These are phyloP conservation scores for Dicycla oo DNA, from an alignment of 2,888 invertebrate species.

Conservation along the genomic window DNA sequence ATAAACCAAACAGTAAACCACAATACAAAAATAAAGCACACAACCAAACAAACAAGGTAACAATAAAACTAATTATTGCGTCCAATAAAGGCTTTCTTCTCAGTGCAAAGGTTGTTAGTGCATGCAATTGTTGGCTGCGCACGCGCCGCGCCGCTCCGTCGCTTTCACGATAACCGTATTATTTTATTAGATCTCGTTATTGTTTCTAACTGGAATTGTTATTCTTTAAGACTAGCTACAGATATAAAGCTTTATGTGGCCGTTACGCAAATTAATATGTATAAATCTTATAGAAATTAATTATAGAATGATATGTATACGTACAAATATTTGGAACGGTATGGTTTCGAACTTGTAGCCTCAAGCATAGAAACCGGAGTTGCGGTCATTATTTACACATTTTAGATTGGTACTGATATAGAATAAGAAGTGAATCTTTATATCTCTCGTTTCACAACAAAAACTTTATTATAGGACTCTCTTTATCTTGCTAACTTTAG, in stretches of 20 bases:
- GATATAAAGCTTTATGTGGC: slow-evolving; percentile 23
- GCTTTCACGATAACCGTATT: slow-evolving; percentile 57
- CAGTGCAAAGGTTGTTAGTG: slow-evolving; percentile 66
- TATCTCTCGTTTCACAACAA: not conserved
- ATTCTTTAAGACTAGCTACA: slow-evolving; percentile 13
- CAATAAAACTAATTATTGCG: slow-evolving; percentile 60
- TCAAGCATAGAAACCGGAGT: not conserved
- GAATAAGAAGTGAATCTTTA: not conserved
- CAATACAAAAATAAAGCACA: slow-evolving; percentile 30
- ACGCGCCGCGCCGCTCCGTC: slow-evolving; percentile 57
- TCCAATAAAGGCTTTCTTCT: slow-evolving; percentile 57
- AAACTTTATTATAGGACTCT: not conserved
- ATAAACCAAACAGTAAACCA: slow-evolving; percentile 9
- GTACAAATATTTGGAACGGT: not conserved
- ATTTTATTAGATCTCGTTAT: slow-evolving; percentile 63
- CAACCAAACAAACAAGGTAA: slow-evolving; percentile 45
- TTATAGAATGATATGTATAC: not conserved
- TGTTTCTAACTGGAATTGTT: slow-evolving; percentile 48
- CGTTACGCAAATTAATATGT: slow-evolving; percentile 11
- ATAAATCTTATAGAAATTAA: slow-evolving; percentile 29
- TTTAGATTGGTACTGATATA: not conserved
- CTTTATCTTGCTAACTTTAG: not conserved
- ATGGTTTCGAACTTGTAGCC: slow-evolving; percentile 33
- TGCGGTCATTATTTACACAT: slow-evolving; percentile 2
- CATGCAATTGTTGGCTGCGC: slow-evolving; percentile 60